A percentile compares a stretch with the other conserved stretches of the same genome.
Conservation (phyloP, 2,888 invertebrate species). For the Eledona agricola region DNA sequence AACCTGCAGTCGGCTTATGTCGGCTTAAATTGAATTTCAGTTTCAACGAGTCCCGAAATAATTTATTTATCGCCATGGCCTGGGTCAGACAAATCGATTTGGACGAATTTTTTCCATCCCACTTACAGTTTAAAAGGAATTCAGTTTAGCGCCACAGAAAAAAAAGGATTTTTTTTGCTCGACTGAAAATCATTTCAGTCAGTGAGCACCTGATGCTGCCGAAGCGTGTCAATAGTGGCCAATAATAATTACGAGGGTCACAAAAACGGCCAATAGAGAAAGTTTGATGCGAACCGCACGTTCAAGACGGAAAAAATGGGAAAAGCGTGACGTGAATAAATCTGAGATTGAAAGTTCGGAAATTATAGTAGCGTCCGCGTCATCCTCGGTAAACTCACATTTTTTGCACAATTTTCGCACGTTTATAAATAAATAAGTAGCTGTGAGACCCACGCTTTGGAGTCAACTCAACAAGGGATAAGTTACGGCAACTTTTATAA, state of each 20-base stretch:
- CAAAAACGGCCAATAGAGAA: constrained; percentile 27
- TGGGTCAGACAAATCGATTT: too few species aligned
- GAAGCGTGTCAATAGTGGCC: constrained; percentile 2
- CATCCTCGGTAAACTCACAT: neutral
- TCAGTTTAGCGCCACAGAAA: too few species aligned
- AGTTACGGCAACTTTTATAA: constrained; percentile 5
- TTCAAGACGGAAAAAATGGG: constrained; percentile 28
- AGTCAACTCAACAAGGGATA: constrained; percentile 2
- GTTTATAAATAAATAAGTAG: constrained; percentile 4
- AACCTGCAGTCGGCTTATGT: neutral
- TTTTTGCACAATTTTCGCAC: constrained; percentile 4
- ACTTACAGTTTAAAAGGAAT: too few species aligned
- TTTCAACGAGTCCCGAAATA: too few species aligned
- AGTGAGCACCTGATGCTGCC: too few species aligned
- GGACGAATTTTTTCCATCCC: too few species aligned
- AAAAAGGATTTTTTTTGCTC: too few species aligned
- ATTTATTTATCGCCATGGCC: too few species aligned
- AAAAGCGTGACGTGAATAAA: constrained; percentile 29
- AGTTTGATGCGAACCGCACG: constrained; percentile 29
- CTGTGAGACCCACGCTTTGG: constrained; percentile 7
- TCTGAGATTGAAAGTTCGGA: too few species aligned
- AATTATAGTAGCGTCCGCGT: too few species aligned
- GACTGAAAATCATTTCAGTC: too few species aligned
- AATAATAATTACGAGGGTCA: constrained; percentile 21
- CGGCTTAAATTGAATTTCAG: too few species aligned